Percentiles rank a stretch among this genome's conserved stretches.
Conservation (phyloP, 2,113 vertebrate species). For the Labrus mixtus region DNA sequence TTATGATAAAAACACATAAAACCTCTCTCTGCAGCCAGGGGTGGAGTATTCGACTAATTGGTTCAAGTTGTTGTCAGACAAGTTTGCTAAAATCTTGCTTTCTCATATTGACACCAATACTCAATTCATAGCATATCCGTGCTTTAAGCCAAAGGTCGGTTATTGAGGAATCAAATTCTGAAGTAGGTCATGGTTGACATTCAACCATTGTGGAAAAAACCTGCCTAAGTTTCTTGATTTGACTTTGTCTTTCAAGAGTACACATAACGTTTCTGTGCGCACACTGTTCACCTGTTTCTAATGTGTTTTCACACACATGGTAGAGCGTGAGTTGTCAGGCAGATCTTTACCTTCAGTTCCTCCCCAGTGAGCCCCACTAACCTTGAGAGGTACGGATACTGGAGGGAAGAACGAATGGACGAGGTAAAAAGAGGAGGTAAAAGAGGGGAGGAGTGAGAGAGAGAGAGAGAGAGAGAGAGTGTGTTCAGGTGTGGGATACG, state of each 20-base stretch:
- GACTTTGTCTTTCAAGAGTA: constrained; percentile 2
- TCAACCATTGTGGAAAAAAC: constrained; percentile 1
- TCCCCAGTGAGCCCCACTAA: constrained; percentile 64
- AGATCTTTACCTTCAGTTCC: constrained; percentile 63
- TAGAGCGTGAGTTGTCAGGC: constrained; percentile 35
- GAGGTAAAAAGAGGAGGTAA: constrained; percentile 38
- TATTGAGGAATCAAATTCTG: too few species aligned
- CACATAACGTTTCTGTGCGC: constrained; percentile 2
- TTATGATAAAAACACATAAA: constrained; percentile 49
- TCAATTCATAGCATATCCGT: too few species aligned
- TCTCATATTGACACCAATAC: too few species aligned
- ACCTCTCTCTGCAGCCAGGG: not conserved
- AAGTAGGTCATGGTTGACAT: not conserved
- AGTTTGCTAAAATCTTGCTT: not conserved
- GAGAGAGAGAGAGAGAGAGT: constrained; percentile 47
- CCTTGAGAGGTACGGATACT: constrained; percentile 68
- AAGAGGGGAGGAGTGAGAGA: constrained; percentile 34
- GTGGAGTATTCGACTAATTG: constrained; percentile 21
- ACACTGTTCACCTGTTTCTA: constrained; percentile 21
- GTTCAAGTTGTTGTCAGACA: constrained; percentile 18
- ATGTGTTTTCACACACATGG: constrained; percentile 16
- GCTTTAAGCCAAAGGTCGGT: too few species aligned
- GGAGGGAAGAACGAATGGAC: constrained; percentile 37
- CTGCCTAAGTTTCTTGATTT: constrained; percentile 22
- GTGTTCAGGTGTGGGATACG: constrained; percentile 74